Conservation (phyloP, 2,113 vertebrate genomes). For the Heterocephalus glaber region DNA sequence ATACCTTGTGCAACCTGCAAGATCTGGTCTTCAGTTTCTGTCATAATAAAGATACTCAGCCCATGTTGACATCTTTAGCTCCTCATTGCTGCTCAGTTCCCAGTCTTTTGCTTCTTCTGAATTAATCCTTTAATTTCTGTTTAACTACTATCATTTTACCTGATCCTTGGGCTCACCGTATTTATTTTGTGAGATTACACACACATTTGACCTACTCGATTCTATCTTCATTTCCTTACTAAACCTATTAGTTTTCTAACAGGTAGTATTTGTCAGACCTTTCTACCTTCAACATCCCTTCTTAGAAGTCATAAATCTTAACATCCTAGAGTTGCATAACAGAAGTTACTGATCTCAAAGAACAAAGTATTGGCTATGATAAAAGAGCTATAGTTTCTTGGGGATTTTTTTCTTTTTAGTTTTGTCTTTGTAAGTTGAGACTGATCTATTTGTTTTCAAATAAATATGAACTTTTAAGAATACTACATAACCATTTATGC, state of each 20-base stretch:
- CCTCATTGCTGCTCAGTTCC: background rate
- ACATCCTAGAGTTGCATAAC: background rate
- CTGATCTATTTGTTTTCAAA: background rate
- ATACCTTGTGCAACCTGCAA: background rate
- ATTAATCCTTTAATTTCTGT: background rate
- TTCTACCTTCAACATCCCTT: background rate
- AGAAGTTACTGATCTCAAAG: background rate
- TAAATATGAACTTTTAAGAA: background rate
- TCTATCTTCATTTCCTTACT: background rate
- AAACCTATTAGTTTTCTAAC: background rate
- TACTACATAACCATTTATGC: background rate
- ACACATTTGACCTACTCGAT: background rate
- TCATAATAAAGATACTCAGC: background rate
- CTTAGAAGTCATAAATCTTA: background rate
- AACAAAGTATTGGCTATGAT: background rate
- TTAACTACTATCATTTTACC: background rate
- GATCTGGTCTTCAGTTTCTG: background rate
- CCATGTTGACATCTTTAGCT: background rate
- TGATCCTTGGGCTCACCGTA: background rate
- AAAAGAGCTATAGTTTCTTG: background rate
- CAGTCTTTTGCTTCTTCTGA: background rate
- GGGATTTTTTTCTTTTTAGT: background rate
- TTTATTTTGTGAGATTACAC: background rate
- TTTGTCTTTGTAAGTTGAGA: background rate
- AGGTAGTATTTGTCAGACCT: background rate